These are phyloP conservation scores for Acanthurus lineatus DNA, from an alignment of 2,797 vertebrate genomes.

Conservation along the genomic window DNA sequence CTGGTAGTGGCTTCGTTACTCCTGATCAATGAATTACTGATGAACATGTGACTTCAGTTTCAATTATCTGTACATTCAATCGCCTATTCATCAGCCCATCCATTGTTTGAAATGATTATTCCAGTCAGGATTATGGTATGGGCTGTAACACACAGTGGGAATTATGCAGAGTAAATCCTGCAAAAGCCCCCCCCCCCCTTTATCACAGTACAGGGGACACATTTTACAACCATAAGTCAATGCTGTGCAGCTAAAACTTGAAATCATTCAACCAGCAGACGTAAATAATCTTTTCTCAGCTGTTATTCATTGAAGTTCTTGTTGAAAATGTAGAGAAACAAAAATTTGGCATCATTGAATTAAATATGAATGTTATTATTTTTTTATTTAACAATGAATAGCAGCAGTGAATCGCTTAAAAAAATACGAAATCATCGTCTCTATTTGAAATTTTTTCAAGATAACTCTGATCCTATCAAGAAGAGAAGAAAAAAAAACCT, in stretches of 20 bases:
- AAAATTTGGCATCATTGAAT: too few species aligned
- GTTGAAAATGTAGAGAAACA: not conserved
- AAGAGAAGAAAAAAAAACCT: slow-evolving; percentile 24
- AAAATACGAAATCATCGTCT: not conserved
- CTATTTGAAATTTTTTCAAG: not conserved
- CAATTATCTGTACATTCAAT: not conserved
- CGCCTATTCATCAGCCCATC: not conserved
- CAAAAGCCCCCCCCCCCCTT: not conserved
- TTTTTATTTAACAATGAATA: not conserved
- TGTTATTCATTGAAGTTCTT: not conserved
- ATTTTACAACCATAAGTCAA: slow-evolving; percentile 1
- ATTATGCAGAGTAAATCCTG: not conserved
- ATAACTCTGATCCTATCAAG: not conserved
- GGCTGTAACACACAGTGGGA: not conserved
- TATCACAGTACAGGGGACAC: not conserved
- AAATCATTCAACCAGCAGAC: not conserved
- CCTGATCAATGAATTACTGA: not conserved
- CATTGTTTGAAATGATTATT: not conserved
- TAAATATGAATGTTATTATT: not conserved
- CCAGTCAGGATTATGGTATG: not conserved
- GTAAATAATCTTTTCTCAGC: not conserved
- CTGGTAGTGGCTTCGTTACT: not conserved
- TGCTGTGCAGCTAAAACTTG: not conserved
- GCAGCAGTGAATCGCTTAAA: not conserved
- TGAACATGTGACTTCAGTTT: not conserved